Conservation (phyloP, 2,888 invertebrate genomes). For the Eilema sororculum region DNA sequence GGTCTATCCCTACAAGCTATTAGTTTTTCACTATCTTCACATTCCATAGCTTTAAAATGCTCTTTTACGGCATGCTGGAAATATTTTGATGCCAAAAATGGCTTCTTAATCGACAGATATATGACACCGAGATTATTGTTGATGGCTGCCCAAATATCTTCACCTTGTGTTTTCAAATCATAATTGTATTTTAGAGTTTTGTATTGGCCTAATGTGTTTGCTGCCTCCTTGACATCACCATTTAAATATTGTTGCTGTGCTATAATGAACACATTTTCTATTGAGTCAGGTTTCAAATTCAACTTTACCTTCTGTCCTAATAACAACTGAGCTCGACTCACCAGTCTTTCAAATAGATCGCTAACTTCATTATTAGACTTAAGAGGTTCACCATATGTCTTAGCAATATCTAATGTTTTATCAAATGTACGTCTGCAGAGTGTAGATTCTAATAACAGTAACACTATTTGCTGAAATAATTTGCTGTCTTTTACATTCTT, state of each 20-base stretch:
- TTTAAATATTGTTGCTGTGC: slow-evolving; percentile 80
- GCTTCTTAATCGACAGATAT: slow-evolving; percentile 93
- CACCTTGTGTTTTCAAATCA: slow-evolving; percentile 77
- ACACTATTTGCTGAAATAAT: slow-evolving; percentile 71
- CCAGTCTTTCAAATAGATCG: slow-evolving; percentile 75
- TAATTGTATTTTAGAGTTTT: slow-evolving; percentile 74
- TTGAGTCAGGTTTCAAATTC: slow-evolving; percentile 72
- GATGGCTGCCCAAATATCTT: slow-evolving; percentile 85
- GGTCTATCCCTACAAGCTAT: slow-evolving; percentile 84
- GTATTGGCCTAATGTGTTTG: slow-evolving; percentile 74
- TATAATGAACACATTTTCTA: slow-evolving; percentile 80
- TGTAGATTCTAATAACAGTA: slow-evolving; percentile 78
- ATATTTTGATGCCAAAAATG: slow-evolving; percentile 92
- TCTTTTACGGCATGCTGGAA: slow-evolving; percentile 93
- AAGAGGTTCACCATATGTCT: slow-evolving; percentile 70
- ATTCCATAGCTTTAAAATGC: slow-evolving; percentile 85
- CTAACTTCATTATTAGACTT: slow-evolving; percentile 69
- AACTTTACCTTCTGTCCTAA: slow-evolving; percentile 69
- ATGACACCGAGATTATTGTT: slow-evolving; percentile 94
- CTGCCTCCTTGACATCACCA: slow-evolving; percentile 78
- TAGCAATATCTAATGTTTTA: slow-evolving; percentile 76
- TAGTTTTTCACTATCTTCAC: slow-evolving; percentile 75
- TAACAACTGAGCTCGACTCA: slow-evolving; percentile 75
- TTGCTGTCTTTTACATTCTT: slow-evolving; percentile 76
- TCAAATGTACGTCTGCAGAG: slow-evolving; percentile 80